Evolutionary conservation across 2,888 invertebrate genomes (phyloP), one percentile per base, ranked within the genome.

Genomic region (Leucoma salicis): DNA sequence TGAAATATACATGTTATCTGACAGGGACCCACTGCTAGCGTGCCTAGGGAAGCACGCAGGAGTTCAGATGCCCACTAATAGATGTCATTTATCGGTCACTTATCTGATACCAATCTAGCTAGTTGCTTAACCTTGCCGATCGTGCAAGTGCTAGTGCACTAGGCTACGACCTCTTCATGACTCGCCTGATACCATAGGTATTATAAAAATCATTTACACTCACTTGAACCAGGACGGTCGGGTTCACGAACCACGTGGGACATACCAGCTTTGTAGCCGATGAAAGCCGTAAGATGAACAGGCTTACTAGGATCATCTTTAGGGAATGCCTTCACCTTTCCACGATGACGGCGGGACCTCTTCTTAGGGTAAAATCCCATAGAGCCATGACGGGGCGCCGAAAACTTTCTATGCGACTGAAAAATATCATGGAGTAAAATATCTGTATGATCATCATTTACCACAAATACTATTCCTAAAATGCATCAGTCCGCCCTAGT

Each of bases 281-380:
- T 92, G 80, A 99, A 99, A 34, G 99, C 97, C 1, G 99, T 99
- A 49, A 99, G 91, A 90, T 99, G 99, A 2, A 99, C 97, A 31
- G 99, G 99, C 85, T 99, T 99, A 70, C 91, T 94, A 18, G 95
- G 91, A 82, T 99, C 98, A 93, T 99, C 99, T 81, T 96, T 99
- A 21, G 99, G 99, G 92, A 99, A 99, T 41, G 99, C 97, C 97
- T 99, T 99, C 57, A 98, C 97, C 90, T 99, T 99, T 70, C 99
- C 99, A 91, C 99, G 96, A 92, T 98, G 98, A 77, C 98, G 95
- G 62, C 93, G 93, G 63, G 97, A 95, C 65, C 99, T 94, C 91
- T 99, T 99, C 91, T 99, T 99, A 74, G 99, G 99, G 90, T 99
- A 96, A 93, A 99, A 99, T 68, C 99, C 99, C 97, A 99, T 98